Percentiles rank a stretch among this genome's conserved stretches.
Conservation (phyloP, 2,113 vertebrate species). For the Orycteropus afer region DNA sequence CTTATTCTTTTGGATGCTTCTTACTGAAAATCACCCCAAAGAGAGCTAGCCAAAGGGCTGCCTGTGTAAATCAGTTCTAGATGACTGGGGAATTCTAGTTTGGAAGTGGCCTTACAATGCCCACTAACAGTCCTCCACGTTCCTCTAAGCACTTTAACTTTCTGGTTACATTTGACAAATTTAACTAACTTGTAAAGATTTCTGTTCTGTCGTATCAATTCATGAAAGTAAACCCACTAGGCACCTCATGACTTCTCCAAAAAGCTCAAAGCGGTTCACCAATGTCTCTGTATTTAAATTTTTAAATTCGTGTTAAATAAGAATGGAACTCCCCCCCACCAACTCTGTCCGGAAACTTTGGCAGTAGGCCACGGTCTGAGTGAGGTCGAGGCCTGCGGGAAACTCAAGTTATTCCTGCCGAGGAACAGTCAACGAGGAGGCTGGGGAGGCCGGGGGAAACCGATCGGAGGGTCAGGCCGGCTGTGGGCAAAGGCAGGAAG, state of each 20-base stretch:
- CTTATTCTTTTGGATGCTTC: background rate
- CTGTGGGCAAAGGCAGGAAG: background rate
- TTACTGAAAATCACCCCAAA: background rate
- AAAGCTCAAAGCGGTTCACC: background rate
- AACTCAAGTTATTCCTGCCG: background rate
- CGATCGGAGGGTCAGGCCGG: accelerated
- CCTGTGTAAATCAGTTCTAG: background rate
- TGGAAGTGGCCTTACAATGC: background rate
- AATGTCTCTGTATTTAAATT: background rate
- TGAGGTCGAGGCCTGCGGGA: background rate
- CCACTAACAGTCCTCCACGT: background rate
- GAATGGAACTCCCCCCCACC: background rate
- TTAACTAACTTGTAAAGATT: background rate
- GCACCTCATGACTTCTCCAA: background rate
- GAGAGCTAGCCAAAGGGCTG: background rate
- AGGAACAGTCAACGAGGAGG: background rate
- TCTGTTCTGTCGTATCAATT: background rate
- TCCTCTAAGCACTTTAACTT: background rate
- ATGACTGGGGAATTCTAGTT: background rate
- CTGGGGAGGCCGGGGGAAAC: background rate
- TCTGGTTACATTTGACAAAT: conserved; percentile 3
- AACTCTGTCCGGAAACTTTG: background rate
- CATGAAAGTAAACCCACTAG: background rate
- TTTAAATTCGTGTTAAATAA: background rate
- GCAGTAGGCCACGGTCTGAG: background rate